Base-by-base conservation (phyloP, 23 tunicate genomes). In the Ciona savignyi region DNA sequence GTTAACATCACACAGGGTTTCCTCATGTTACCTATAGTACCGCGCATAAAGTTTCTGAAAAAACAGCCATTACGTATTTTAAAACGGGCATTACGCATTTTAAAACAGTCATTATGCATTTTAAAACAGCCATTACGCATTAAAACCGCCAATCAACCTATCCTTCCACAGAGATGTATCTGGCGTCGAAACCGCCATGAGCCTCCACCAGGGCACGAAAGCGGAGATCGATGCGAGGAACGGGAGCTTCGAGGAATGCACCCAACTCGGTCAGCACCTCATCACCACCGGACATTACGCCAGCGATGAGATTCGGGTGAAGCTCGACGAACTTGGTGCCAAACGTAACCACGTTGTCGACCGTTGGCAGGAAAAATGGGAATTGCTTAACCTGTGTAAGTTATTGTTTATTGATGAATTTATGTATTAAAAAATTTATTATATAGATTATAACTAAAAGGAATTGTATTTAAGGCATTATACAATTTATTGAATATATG, bases 331-430 rank as follows among this genome's bases (percentile, higher is more conserved):
- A 28, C 42, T 94, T 21, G 30, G 49, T 3, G 82, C 63, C 27
- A 94, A 78, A 60, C 73, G 86, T 20, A 86, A 83, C 71, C 65
- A 63, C 24, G 71, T 86, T 24, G 86, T 86, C 26, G 95, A 86
- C 61, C 69, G 77, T 34, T 94, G 95, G 95, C 90, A 87, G 61
- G 95, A 83, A 23, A 87, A 74, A 76, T 91, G 97, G 97, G 91
- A 91, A 2, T 85, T 81, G 80, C 62, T 84, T 6, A 81, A 70
- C 22, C 71, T 91, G 32, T 33, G 97, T 91, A 76, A 67, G 87
- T 77, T 31, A 20, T 4, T 11, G 6, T 29, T 60, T n/a, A 63
- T n/a, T 63, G 28, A 63, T 9, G 22, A 6, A 42, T 6, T 42
- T 42, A 42, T 42, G 9, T 42, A 42, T 42, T 42, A 6, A n/a